A percentile compares a stretch with the other conserved stretches of the same genome.
phyloP scores from a whole-genome alignment of 2,113 vertebrate species.

The Calidris pygmaea region DNA sequence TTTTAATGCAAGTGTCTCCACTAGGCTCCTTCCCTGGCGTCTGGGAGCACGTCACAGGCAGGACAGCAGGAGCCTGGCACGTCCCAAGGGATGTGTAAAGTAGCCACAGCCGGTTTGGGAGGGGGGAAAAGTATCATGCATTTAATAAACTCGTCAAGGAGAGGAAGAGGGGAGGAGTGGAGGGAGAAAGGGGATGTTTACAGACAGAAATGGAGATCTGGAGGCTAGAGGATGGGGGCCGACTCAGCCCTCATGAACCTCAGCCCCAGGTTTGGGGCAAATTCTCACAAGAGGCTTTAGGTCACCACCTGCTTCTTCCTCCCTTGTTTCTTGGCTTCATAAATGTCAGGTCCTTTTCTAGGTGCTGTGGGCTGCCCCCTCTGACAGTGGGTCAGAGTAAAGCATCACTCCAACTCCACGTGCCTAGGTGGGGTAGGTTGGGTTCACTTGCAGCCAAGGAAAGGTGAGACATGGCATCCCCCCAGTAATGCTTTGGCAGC shows the following conservation, averaged over 20 bases:
- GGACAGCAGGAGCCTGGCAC: background rate
- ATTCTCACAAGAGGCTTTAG: background rate
- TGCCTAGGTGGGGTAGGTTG: background rate
- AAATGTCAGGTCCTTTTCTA: background rate
- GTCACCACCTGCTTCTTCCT: background rate
- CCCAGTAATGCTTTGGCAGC: background rate
- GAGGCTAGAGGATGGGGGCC: background rate
- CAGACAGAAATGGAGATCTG: background rate
- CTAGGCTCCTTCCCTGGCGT: rapidly evolving
- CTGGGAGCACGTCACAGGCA: rapidly evolving
- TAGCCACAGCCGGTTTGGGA: background rate
- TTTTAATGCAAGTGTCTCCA: background rate
- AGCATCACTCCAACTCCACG: background rate
- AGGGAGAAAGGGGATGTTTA: background rate
- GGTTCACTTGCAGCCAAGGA: background rate
- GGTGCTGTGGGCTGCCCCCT: background rate
- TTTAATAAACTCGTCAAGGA: slow-evolving; percentile 1
- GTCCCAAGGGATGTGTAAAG: background rate
- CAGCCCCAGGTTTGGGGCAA: background rate
- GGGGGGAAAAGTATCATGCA: background rate
- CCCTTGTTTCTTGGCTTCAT: background rate
- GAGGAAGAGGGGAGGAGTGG: background rate
- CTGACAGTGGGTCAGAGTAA: background rate
- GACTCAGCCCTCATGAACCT: background rate
- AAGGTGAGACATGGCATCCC: background rate